Evolutionary conservation across 2,888 invertebrate species (phyloP).

Genomic region (Galeopsomyia nigrocyanea): DNA sequence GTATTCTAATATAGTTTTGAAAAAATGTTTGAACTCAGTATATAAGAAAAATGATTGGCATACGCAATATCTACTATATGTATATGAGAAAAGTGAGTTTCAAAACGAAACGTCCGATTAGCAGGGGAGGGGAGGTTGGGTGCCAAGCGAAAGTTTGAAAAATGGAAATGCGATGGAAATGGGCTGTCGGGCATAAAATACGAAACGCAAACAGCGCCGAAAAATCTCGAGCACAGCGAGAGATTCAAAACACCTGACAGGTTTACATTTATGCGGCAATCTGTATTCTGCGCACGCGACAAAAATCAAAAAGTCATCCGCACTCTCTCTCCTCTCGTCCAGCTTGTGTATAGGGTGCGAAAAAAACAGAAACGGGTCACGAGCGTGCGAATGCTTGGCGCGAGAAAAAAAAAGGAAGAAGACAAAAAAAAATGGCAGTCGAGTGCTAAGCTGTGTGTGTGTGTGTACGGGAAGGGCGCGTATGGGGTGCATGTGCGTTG

Average conservation of each 20-base stretch:
- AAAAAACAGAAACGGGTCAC: conserved; percentile 36
- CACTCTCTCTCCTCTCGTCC: background rate
- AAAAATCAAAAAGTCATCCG: conserved; percentile 41
- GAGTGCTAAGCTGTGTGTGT: background rate
- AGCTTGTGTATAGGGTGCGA: background rate
- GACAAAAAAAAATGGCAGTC: too few species aligned
- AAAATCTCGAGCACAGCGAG: conserved; percentile 12
- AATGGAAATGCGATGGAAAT: too few species aligned
- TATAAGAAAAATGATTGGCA: too few species aligned
- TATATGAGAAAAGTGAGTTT: too few species aligned
- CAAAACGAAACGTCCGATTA: too few species aligned
- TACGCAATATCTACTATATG: too few species aligned
- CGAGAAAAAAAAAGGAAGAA: background rate
- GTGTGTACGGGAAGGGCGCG: background rate
- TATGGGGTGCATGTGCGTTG: background rate
- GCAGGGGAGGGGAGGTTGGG: too few species aligned
- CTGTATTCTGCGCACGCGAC: conserved; percentile 21
- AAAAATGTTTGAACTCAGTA: too few species aligned
- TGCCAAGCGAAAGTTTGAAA: too few species aligned
- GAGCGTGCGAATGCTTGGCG: conserved; percentile 5
- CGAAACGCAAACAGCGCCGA: conserved; percentile 8
- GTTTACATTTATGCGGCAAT: conserved; percentile 39
- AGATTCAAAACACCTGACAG: conserved; percentile 33
- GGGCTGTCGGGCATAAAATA: too few species aligned
- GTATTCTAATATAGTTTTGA: too few species aligned